Percentiles rank a stretch among this genome's conserved stretches.
Evolutionary conservation across 2,113 vertebrate genomes (phyloP).

Genomic region (Siniperca knerii): DNA sequence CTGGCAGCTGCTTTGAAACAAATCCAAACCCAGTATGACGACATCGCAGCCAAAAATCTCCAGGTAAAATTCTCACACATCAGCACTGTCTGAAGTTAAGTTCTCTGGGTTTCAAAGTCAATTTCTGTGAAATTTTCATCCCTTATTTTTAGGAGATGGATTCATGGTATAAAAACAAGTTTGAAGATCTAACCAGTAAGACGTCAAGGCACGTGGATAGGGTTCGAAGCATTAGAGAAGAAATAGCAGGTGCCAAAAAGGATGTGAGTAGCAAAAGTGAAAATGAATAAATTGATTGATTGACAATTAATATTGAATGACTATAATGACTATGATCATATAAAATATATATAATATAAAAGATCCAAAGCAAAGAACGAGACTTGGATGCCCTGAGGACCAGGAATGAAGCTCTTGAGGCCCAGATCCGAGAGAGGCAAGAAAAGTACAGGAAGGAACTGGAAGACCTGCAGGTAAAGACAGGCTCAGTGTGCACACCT

Average conservation of each 20-base stretch:
- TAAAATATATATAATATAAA: conserved; percentile 16
- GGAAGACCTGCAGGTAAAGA: conserved; percentile 74
- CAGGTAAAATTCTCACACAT: conserved; percentile 79
- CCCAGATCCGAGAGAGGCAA: conserved; percentile 77
- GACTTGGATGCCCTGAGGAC: conserved; percentile 78
- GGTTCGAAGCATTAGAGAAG: conserved; percentile 83
- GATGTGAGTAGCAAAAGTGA: conserved; percentile 82
- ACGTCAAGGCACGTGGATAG: conserved; percentile 82
- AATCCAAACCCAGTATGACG: conserved; percentile 86
- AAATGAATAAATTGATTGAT: neutral
- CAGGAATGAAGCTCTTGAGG: conserved; percentile 80
- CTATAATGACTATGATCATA: neutral
- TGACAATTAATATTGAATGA: neutral
- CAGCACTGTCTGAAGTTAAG: neutral
- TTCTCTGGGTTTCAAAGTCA: neutral
- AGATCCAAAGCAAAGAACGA: conserved; percentile 80
- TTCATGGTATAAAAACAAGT: conserved; percentile 88
- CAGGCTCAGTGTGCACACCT: conserved; percentile 10
- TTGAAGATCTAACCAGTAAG: conserved; percentile 87
- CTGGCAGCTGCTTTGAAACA: conserved; percentile 88
- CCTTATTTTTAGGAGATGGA: conserved; percentile 83
- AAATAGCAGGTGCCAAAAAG: conserved; percentile 82
- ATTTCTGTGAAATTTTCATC: neutral
- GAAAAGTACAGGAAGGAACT: conserved; percentile 74
- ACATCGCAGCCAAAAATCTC: conserved; percentile 88